Evolutionary conservation across 35 echinoderm and acorn worm genomes (phyloP).

Genomic region (Anneissia japonica): DNA sequence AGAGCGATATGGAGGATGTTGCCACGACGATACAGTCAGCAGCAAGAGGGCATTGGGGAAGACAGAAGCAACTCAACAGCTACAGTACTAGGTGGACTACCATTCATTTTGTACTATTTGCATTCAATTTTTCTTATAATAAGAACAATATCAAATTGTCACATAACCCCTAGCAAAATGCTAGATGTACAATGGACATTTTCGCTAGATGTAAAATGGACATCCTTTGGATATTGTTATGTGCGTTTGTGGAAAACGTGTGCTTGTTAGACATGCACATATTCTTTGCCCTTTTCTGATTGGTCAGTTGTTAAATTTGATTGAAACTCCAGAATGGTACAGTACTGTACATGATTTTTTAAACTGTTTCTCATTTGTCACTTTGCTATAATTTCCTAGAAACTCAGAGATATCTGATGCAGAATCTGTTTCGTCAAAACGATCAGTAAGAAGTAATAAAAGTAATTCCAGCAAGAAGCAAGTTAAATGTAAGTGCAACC

Average conservation of each 20-base stretch:
- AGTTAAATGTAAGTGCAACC: not conserved
- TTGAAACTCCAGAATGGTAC: not conserved
- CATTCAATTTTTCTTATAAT: not conserved
- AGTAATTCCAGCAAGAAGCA: not conserved
- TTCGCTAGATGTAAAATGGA: no score
- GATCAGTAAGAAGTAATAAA: not conserved
- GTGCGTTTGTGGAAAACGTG: no score
- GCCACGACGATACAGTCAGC: conserved; percentile 93
- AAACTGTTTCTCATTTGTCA: not conserved
- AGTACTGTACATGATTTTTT: not conserved
- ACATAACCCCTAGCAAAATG: no score
- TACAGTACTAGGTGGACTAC: not conserved
- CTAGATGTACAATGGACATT: no score
- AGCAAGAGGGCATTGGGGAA: conserved; percentile 79
- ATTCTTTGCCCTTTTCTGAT: no score
- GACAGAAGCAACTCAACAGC: conserved; percentile 73
- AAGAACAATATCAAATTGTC: not conserved
- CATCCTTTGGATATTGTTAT: no score
- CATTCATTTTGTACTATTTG: not conserved
- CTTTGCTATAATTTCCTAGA: not conserved
- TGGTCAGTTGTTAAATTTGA: no score
- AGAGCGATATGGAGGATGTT: conserved; percentile 76
- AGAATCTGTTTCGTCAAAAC: not conserved
- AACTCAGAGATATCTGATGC: not conserved
- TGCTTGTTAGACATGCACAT: no score